A percentile compares a stretch with the other conserved stretches of the same genome.
Evolutionary conservation across 2,113 vertebrate genomes (phyloP).

Genomic region (Burhinus bistriatus): DNA sequence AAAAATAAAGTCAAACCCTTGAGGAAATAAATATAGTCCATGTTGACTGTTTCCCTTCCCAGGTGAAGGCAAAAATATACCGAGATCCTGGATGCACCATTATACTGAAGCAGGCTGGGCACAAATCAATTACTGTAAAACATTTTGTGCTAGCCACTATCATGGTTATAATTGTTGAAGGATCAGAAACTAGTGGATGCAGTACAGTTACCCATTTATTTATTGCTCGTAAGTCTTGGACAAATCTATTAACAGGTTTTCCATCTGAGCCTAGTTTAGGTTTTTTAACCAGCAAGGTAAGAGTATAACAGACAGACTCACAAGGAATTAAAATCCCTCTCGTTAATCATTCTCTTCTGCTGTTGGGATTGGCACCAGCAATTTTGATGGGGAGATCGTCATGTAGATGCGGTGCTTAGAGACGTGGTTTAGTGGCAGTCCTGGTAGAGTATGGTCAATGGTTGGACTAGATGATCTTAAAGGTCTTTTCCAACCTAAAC

Average conservation of each 20-base stretch:
- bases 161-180: neutral
- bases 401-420: no score
- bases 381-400: no score
- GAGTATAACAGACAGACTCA: neutral
- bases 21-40: neutral
- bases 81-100: neutral
- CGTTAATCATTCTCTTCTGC: no score
- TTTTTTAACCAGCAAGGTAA: neutral
- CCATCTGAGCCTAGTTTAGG: neutral
- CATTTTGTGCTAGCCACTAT: neutral
- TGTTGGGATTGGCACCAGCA: rapidly evolving
- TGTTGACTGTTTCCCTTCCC: neutral
- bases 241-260: neutral
- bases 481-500: no score
- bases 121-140: neutral
- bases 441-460: no score
- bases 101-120: neutral
- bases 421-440: no score
- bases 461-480: no score
- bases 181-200: neutral
- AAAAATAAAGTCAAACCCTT: neutral
- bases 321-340: neutral
- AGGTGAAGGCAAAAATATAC: neutral
- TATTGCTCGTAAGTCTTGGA: neutral
- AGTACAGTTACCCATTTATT: neutral